Conservation (phyloP, 1,140 invertebrate genomes). For the Portunus trituberculatus region DNA sequence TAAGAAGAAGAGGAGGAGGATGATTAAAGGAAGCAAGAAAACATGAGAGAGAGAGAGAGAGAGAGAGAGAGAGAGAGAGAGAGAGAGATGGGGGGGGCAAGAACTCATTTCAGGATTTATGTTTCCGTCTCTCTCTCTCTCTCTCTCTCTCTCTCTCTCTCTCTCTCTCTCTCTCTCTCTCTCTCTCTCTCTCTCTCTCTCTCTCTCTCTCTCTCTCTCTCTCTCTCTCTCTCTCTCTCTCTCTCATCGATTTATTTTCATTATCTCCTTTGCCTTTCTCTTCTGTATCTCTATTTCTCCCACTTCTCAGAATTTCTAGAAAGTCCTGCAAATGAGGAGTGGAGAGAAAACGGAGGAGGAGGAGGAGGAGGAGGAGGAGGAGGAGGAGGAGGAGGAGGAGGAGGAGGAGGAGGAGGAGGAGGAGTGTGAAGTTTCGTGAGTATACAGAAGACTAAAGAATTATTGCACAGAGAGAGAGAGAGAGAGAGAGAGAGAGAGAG, state of each 20-base stretch:
- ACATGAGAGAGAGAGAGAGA: slow-evolving; percentile 31
- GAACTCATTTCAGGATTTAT: no score
- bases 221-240: not conserved
- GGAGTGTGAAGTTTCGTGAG: no score
- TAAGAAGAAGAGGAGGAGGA: not conserved
- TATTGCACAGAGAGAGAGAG: no score
- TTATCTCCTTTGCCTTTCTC: no score
- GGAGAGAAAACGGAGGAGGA: not conserved
- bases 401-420: not conserved
- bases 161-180: not conserved
- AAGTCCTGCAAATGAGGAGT: no score
- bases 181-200: not conserved
- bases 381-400: not conserved
- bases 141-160: no score
- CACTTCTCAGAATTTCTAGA: no score
- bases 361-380: not conserved
- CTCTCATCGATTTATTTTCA: no score
- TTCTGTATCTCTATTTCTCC: no score
- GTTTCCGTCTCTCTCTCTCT: no score
- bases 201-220: not conserved
- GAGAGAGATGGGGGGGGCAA: not conserved
- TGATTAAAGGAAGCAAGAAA: not conserved
- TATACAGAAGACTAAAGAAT: no score
- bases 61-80: slow-evolving; percentile 39
- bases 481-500: not conserved